Conservation (phyloP, 1,140 invertebrate species). For the Ceratoteleas bidentatus region DNA sequence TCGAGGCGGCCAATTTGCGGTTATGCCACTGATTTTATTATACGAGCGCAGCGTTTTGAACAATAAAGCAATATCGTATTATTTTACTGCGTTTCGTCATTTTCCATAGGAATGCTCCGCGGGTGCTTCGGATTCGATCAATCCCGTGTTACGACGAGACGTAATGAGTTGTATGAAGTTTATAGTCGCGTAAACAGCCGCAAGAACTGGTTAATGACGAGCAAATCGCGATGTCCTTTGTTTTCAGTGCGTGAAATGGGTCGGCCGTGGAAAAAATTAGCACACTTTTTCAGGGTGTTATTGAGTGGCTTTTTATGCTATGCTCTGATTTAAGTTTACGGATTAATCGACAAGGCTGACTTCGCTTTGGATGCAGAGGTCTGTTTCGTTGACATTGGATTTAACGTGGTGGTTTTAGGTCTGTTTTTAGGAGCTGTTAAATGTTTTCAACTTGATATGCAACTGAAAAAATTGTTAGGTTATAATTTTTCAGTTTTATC, state of each 20-base stretch:
- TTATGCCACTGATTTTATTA: slow-evolving; percentile 24
- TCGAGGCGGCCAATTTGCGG: slow-evolving; percentile 14
- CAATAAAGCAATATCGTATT: no score
- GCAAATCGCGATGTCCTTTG: slow-evolving; percentile 12
- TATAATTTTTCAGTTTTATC: background rate
- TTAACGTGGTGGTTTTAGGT: no score
- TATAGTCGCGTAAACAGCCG: slow-evolving; percentile 19
- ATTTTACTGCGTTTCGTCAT: no score
- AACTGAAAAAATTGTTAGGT: no score
- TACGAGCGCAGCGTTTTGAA: slow-evolving; percentile 16
- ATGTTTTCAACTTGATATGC: background rate
- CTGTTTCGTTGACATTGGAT: no score
- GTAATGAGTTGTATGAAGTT: slow-evolving; percentile 31
- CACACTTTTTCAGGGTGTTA: no score
- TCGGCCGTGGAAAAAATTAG: background rate
- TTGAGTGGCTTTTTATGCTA: no score
- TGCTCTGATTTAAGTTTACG: no score
- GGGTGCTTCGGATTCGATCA: slow-evolving; percentile 11
- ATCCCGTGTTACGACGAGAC: slow-evolving; percentile 15
- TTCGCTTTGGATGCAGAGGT: no score
- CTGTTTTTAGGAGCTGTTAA: background rate
- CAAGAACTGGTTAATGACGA: slow-evolving; percentile 27
- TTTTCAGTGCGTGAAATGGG: slow-evolving; percentile 14
- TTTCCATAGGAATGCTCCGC: slow-evolving; percentile 24
- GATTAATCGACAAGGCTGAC: no score